Conservation (phyloP, 2,113 vertebrate genomes). For the Pitta sordida region DNA sequence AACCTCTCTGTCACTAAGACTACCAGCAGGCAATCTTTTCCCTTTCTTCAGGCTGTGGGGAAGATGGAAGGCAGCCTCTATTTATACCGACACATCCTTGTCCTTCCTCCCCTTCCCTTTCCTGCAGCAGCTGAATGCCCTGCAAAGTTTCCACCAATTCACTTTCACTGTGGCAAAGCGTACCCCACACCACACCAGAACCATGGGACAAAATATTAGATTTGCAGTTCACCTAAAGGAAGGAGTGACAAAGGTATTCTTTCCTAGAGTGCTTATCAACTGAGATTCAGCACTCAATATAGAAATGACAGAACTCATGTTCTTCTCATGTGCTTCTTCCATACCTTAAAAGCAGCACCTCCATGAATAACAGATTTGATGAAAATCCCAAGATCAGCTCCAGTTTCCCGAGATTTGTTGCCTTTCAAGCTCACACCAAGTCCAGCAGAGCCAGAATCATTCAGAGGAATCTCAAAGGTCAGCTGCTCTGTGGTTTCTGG, state of each 20-base stretch:
- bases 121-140: neutral
- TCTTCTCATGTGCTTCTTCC: neutral
- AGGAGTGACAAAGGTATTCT: accelerated
- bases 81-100: neutral
- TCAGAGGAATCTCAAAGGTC: conserved; percentile 92
- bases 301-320: neutral
- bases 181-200: neutral
- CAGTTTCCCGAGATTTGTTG: conserved; percentile 93
- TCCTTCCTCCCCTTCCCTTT: neutral
- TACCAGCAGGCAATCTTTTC: neutral
- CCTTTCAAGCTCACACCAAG: conserved; percentile 96
- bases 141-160: neutral
- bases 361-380: conserved; percentile 96
- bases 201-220: neutral
- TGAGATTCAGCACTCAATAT: neutral
- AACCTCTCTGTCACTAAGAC: neutral
- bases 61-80: neutral
- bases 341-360: conserved; percentile 95
- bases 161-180: neutral
- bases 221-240: neutral
- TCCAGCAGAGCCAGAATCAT: conserved; percentile 92
- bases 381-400: conserved; percentile 94
- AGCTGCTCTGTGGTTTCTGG: conserved; percentile 88
- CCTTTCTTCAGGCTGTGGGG: neutral
- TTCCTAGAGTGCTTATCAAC: neutral